Conservation (phyloP, 2,888 invertebrate species). For the Leptogaster cylindrica region DNA sequence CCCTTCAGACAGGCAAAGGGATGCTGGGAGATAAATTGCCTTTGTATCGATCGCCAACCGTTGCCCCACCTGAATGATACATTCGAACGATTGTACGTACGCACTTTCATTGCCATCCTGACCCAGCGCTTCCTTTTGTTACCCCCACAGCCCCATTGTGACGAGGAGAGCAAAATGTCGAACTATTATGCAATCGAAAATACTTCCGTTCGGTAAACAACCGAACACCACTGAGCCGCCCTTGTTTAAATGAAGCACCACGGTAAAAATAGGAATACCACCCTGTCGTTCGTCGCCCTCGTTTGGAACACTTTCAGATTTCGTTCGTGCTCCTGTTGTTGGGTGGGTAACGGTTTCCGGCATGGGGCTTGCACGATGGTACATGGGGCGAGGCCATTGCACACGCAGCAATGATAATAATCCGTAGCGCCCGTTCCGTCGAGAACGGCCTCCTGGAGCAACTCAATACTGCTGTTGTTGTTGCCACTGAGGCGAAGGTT, state of each 20-base stretch:
- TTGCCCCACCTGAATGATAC: too few species aligned
- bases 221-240: too few species aligned
- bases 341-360: too few species aligned
- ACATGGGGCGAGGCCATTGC: slow-evolving; percentile 38
- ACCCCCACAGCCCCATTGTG: background rate
- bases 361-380: background rate
- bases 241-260: too few species aligned
- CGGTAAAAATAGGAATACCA: background rate
- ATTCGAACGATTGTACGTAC: too few species aligned
- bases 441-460: background rate
- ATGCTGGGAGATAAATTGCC: too few species aligned
- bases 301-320: background rate
- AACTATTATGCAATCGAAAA: too few species aligned
- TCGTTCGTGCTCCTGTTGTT: background rate
- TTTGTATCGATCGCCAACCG: too few species aligned
- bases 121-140: background rate
- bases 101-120: background rate
- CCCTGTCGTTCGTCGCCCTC: slow-evolving; percentile 7
- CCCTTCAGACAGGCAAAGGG: too few species aligned
- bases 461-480: background rate
- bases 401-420: too few species aligned
- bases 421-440: background rate
- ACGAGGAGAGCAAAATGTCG: background rate
- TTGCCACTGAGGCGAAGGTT: slow-evolving; percentile 19
- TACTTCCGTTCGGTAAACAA: too few species aligned